Evolutionary conservation across 1,140 invertebrate genomes (phyloP).

Genomic region (Branchinecta lindahli): DNA sequence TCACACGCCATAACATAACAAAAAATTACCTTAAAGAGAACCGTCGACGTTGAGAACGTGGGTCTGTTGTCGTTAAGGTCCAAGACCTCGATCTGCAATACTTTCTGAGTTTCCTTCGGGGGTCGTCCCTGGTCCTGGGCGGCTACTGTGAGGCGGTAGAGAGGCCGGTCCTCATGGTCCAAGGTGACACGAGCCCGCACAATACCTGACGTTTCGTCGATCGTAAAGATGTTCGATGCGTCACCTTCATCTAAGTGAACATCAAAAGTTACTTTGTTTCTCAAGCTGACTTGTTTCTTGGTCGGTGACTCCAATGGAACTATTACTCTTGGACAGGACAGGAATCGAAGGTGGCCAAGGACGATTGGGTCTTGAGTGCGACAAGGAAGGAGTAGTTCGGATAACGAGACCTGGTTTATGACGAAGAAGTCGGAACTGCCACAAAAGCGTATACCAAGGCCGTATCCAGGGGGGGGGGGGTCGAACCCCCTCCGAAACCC

Average conservation of each 20-base stretch:
- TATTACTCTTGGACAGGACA: too few relatives aligned
- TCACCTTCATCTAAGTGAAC: constrained; percentile 48
- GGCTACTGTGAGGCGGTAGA: constrained; percentile 66
- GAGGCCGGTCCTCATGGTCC: constrained; percentile 74
- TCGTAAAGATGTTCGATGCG: constrained; percentile 63
- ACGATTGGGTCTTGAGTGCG: too few relatives aligned
- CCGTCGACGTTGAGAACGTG: constrained; percentile 72
- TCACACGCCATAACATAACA: neutral
- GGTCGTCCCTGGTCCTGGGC: constrained; percentile 72
- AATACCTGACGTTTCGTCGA: constrained; percentile 67
- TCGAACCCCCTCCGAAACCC: too few relatives aligned
- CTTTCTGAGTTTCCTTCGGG: constrained; percentile 56
- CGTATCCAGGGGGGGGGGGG: too few relatives aligned
- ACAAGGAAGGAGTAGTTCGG: too few relatives aligned
- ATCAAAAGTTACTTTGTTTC: neutral
- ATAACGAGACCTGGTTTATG: too few relatives aligned
- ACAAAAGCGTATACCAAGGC: too few relatives aligned
- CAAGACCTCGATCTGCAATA: constrained; percentile 66
- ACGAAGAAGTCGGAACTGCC: too few relatives aligned
- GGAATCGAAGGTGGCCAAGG: too few relatives aligned
- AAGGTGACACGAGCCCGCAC: constrained; percentile 70
- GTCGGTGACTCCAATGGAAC: too few relatives aligned
- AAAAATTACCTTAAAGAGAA: constrained; percentile 58
- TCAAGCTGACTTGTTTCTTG: neutral
- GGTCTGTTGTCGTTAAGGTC: constrained; percentile 81